Evolutionary conservation across 2,888 invertebrate genomes (phyloP).

Genomic region (Hesperia comma): DNA sequence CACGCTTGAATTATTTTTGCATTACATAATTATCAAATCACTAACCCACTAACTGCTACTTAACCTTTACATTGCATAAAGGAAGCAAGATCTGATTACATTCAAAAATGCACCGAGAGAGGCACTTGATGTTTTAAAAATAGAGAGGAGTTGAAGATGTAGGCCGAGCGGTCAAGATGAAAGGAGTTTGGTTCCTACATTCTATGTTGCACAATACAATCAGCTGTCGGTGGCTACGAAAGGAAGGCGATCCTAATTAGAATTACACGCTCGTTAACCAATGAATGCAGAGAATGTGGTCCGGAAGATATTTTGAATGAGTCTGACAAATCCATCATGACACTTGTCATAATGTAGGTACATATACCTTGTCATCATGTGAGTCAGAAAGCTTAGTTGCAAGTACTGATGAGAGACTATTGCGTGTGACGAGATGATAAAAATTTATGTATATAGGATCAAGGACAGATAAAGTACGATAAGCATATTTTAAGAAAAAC

Average conservation of each 20-base stretch:
- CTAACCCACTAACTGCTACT: not conserved
- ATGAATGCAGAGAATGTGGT: not conserved
- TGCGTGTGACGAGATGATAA: too few species aligned
- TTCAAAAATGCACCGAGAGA: not conserved
- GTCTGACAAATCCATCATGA: too few species aligned
- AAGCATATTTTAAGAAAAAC: too few species aligned
- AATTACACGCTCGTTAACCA: slow-evolving; percentile 17
- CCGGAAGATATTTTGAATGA: not conserved
- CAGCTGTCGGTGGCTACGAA: slow-evolving; percentile 1
- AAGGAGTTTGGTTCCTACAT: slow-evolving; percentile 30
- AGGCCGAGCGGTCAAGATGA: slow-evolving; percentile 45
- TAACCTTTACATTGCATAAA: slow-evolving; percentile 30
- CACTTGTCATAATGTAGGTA: too few species aligned
- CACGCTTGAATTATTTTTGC: not conserved
- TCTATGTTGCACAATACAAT: slow-evolving; percentile 28
- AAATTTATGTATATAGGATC: too few species aligned
- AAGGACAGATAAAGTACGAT: too few species aligned
- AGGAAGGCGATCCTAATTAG: slow-evolving; percentile 16
- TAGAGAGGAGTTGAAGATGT: slow-evolving; percentile 40
- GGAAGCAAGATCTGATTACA: slow-evolving; percentile 1
- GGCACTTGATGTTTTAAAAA: slow-evolving; percentile 3
- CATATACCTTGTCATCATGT: too few species aligned
- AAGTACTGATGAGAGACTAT: too few species aligned
- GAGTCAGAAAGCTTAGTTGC: too few species aligned
- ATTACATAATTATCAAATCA: slow-evolving; percentile 7